A percentile compares a stretch with the other conserved stretches of the same genome.
Conservation (phyloP, 2,113 vertebrate genomes). For the Corythornis cristatus region DNA sequence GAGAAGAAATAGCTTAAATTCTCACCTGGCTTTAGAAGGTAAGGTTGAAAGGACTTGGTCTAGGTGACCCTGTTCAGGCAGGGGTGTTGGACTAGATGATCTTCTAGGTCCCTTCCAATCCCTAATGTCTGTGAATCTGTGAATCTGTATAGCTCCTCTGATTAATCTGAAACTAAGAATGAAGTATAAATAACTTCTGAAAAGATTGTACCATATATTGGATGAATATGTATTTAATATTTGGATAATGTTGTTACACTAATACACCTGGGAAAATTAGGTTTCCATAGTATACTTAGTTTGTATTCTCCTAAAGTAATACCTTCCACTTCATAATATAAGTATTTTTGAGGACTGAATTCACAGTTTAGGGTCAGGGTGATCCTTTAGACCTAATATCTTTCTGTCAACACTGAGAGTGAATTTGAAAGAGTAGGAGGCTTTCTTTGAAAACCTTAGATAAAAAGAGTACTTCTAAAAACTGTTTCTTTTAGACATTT, state of each 20-base stretch:
- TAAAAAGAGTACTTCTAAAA: background rate
- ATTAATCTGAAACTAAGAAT: background rate
- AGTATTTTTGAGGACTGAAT: background rate
- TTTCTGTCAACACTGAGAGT: background rate
- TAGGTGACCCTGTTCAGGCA: too few species aligned
- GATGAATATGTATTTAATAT: background rate
- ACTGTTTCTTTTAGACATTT: background rate
- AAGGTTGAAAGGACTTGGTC: background rate
- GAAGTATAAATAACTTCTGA: background rate
- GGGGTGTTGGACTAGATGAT: too few species aligned
- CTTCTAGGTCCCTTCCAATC: too few species aligned
- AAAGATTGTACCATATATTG: background rate
- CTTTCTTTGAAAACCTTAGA: background rate
- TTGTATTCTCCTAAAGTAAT: background rate
- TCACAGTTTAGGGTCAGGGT: too few species aligned
- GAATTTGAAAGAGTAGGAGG: background rate
- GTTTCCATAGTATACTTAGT: background rate
- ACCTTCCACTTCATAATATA: background rate
- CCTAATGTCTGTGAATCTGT: too few species aligned
- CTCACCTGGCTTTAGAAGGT: background rate
- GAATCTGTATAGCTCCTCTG: background rate
- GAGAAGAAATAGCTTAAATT: background rate
- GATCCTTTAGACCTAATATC: background rate
- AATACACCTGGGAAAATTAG: background rate
- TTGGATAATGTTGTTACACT: background rate